Conservation (phyloP, 2,113 vertebrate species). For the Condylura cristata region DNA sequence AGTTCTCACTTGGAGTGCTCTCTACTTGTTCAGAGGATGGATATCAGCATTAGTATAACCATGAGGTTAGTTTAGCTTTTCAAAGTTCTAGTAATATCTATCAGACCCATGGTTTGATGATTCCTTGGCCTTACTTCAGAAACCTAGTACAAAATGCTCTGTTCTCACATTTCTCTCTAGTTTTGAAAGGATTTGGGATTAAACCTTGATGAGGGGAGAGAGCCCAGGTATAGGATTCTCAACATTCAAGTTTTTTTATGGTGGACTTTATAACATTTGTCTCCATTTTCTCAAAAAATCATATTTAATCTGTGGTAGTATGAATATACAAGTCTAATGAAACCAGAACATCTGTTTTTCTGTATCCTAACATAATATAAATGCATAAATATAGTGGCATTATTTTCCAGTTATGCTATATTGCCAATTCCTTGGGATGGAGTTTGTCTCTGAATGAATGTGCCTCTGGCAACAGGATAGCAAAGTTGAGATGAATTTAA, state of each 20-base stretch:
- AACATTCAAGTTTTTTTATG: not conserved
- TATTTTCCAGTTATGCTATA: not conserved
- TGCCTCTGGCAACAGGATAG: not conserved
- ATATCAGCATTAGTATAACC: not conserved
- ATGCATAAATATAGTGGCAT: not conserved
- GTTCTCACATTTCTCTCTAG: not conserved
- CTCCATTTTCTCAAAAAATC: not conserved
- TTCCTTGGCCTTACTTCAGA: not conserved
- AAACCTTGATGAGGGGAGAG: not conserved
- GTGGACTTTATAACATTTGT: not conserved
- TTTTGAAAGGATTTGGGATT: not conserved
- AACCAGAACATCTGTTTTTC: not conserved
- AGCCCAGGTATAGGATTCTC: too few relatives aligned
- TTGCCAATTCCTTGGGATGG: not conserved
- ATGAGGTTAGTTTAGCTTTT: not conserved
- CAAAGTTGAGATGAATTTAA: not conserved
- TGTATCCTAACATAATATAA: not conserved
- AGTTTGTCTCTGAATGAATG: not conserved
- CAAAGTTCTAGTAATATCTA: not conserved
- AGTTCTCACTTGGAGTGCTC: fast-evolving
- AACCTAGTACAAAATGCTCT: not conserved
- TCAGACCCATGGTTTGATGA: not conserved
- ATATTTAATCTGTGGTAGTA: not conserved
- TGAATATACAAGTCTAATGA: not conserved
- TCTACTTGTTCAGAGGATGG: not conserved